phyloP scores from a whole-genome alignment of 2,888 invertebrate species.

The Apodemia zela region DNA sequence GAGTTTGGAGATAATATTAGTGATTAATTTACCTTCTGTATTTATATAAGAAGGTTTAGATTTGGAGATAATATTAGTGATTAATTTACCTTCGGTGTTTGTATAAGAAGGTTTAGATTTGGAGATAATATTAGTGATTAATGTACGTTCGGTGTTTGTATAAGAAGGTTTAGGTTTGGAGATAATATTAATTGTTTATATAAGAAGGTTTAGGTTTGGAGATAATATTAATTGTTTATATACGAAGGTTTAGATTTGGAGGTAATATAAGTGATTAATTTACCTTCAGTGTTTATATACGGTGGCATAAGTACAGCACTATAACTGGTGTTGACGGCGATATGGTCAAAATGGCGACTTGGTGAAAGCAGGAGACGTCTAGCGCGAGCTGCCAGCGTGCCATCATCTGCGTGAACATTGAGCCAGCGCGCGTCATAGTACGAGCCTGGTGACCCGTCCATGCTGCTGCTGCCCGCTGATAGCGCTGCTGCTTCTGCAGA shows the following conservation, averaged over 20 bases:
- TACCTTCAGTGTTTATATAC: conserved; percentile 86
- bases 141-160: too few relatives aligned
- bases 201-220: too few relatives aligned
- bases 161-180: too few relatives aligned
- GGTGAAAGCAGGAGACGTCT: conserved; percentile 86
- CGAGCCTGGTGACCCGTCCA: conserved; percentile 79
- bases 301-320: conserved; percentile 95
- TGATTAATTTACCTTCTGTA: not conserved
- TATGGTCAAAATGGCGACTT: conserved; percentile 92
- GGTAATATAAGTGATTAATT: conserved; percentile 31
- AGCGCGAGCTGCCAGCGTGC: conserved; percentile 85
- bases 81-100: not conserved
- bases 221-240: too few relatives aligned
- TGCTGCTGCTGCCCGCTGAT: conserved; percentile 76
- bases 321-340: conserved; percentile 90
- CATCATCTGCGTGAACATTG: conserved; percentile 88
- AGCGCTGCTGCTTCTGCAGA: conserved; percentile 93
- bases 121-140: too few relatives aligned
- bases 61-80: too few relatives aligned
- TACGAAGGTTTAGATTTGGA: too few relatives aligned
- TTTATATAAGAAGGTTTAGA: too few relatives aligned
- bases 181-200: too few relatives aligned
- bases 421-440: conserved; percentile 91
- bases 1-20: not conserved
- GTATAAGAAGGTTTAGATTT: too few relatives aligned